Base-by-base conservation (phyloP, 1,140 invertebrate species). In the Helicoverpa zea region DNA sequence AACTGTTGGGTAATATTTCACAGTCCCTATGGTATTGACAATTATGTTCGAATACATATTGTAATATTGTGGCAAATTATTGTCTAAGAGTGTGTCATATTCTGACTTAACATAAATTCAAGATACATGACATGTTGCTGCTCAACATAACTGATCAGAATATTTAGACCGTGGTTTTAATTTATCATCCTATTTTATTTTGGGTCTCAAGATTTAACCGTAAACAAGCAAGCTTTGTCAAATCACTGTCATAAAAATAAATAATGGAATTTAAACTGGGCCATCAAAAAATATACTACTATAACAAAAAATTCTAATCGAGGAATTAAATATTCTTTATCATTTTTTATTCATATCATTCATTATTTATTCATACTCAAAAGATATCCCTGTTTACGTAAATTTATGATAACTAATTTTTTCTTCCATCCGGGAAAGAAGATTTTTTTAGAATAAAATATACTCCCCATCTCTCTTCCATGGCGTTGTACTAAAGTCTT, bases 361-460 rank as follows among this genome's bases (percentile, higher is more conserved):
- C n/a, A n/a, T 78, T 54, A 78, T 18, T 52, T 82, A 84, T 84
- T 81, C 80, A 84, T 81, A 80, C 43, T 56, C 43, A 54, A 51
- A 51, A 79, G 52, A 63, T 75, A 79, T 81, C 49, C 43, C 52
- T 81, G 74, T 83, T 83, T 81, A 81, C 66, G 82, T 74, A 81
- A 83, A 83, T 83, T 83, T 83, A 83, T 83, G 82, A 58, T 83
- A 83, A 83, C 75, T 73, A 80, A 83, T 83, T 83, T 43, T 83
- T 80, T 83, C 61, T 16, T 72, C 23, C 80, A 54, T 80, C 49
- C 30, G 66, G 59, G 56, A 77, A 63, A 79, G 12, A 49, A 18
- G 23, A 7, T 18, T 59, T 72, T 77, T 35, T 43, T 0, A 23
- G 43, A 56, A 66, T 52, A 52, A 66, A 68, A 56, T 78, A 78